phyloP scores from a whole-genome alignment of 1,140 invertebrate genomes.

The Drosophila ironensis region DNA sequence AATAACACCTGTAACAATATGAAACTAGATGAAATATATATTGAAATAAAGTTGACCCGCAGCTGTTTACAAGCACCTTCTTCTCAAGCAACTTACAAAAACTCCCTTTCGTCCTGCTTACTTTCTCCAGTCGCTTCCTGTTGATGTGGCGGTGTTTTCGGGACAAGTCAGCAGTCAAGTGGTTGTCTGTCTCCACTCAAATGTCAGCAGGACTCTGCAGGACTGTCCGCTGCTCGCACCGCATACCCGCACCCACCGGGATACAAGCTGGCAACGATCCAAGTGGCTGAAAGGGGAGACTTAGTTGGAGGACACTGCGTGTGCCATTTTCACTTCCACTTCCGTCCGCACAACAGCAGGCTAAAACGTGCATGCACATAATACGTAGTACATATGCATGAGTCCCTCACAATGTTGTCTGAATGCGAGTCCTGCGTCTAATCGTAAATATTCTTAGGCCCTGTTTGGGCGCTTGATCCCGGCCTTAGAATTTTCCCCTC shows the following conservation, averaged over 20 bases:
- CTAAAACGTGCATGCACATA: slow-evolving; percentile 31
- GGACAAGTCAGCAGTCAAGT: slow-evolving; percentile 68
- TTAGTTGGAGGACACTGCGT: slow-evolving; percentile 54
- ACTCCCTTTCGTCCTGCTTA: not conserved
- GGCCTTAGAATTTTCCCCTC: not conserved
- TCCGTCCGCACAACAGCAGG: slow-evolving; percentile 24
- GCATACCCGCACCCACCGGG: slow-evolving; percentile 9
- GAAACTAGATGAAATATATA: no score
- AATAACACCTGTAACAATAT: no score
- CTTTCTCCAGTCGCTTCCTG: slow-evolving; percentile 9
- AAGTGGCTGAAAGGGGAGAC: slow-evolving; percentile 44
- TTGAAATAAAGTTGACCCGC: not conserved
- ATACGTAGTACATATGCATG: slow-evolving; percentile 32
- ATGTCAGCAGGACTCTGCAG: slow-evolving; percentile 72
- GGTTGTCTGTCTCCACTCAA: slow-evolving; percentile 74
- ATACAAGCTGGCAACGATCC: slow-evolving; percentile 40
- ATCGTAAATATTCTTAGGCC: slow-evolving; percentile 56
- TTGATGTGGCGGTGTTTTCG: slow-evolving; percentile 28
- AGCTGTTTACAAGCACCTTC: no score
- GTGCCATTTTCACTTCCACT: slow-evolving; percentile 59
- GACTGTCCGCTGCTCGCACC: slow-evolving; percentile 41
- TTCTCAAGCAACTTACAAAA: not conserved
- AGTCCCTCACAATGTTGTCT: slow-evolving; percentile 29
- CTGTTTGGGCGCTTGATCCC: slow-evolving; percentile 39
- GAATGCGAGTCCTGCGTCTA: slow-evolving; percentile 34